A percentile compares a stretch with the other conserved stretches of the same genome.
Evolutionary conservation across 2,888 invertebrate genomes (phyloP).

Genomic region (Keiferia lycopersicella): DNA sequence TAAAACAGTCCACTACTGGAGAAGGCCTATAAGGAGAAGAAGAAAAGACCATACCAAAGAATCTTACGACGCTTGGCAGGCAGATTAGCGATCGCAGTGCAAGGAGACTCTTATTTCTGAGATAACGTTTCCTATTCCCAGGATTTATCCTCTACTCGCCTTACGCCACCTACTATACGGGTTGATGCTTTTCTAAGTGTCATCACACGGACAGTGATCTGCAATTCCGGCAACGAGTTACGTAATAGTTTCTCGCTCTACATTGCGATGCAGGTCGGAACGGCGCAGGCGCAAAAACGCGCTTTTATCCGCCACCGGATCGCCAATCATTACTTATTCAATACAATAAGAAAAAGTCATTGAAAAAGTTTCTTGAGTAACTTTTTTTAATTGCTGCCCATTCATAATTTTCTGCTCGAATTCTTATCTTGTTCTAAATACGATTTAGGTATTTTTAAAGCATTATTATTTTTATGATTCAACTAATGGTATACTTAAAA

Average conservation of each 20-base stretch:
- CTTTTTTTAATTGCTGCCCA: background rate
- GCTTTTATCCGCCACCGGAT: background rate
- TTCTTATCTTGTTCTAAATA: background rate
- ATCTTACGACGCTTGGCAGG: too few species aligned
- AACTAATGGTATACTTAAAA: too few species aligned
- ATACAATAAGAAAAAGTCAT: background rate
- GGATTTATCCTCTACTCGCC: too few species aligned
- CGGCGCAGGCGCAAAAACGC: constrained; percentile 6
- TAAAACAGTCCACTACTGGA: too few species aligned
- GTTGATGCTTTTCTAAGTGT: too few species aligned
- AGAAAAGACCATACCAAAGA: too few species aligned
- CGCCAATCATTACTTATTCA: background rate
- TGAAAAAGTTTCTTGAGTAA: background rate
- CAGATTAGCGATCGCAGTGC: too few species aligned
- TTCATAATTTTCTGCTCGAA: background rate
- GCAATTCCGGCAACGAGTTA: constrained; percentile 28
- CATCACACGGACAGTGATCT: background rate
- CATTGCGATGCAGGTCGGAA: background rate
- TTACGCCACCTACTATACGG: too few species aligned
- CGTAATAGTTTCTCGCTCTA: constrained; percentile 8
- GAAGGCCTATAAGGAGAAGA: too few species aligned
- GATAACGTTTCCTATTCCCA: too few species aligned
- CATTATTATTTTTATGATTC: too few species aligned
- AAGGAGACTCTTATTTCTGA: too few species aligned
- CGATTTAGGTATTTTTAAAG: background rate